Percentiles rank a stretch among this genome's conserved stretches.
Conservation (phyloP, 2,888 invertebrate species). For the Epistrophe grossulariae region DNA sequence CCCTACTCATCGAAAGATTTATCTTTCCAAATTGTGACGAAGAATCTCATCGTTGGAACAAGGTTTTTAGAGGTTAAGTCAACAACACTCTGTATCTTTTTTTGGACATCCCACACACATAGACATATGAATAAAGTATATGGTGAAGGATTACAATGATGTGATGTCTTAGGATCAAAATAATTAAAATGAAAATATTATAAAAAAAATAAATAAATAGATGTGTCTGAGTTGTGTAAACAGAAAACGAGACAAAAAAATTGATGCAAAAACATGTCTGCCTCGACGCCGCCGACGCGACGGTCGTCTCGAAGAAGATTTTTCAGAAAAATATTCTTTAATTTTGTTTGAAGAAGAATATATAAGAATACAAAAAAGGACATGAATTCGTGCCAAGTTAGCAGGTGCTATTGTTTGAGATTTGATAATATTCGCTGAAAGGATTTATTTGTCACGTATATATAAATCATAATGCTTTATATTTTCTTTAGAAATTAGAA, state of each 20-base stretch:
- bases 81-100: conserved; percentile 16
- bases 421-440: background rate
- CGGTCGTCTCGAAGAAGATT: background rate
- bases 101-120: conserved; percentile 7
- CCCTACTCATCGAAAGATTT: background rate
- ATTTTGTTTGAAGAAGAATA: background rate
- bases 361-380: background rate
- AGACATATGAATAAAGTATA: no score
- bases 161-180: conserved; percentile 21
- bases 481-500: background rate
- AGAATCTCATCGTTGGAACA: background rate
- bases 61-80: background rate
- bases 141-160: background rate
- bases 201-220: background rate
- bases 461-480: background rate
- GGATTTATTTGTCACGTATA: conserved; percentile 3
- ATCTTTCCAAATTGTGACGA: background rate
- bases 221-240: conserved; percentile 10
- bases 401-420: conserved; percentile 12
- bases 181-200: conserved; percentile 28
- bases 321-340: background rate
- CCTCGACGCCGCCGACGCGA: background rate
- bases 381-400: conserved; percentile 14
- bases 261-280: conserved; percentile 53
- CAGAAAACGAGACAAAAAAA: conserved; percentile 36